Base-by-base conservation (phyloP, 1,140 invertebrate species). In the Diprion similis region DNA sequence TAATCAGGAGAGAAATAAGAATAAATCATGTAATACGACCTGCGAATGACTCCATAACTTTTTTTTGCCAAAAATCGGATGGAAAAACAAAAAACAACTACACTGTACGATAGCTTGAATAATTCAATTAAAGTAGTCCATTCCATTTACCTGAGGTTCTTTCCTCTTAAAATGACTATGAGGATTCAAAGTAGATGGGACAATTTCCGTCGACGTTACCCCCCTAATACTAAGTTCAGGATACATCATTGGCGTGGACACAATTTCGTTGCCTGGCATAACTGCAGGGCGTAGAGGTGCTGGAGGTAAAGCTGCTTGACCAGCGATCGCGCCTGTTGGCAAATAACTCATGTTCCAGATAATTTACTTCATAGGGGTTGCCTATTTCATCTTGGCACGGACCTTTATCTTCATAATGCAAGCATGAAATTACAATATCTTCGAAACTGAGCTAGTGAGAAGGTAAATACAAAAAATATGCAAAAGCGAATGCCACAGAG, bases 261-360 rank as follows among this genome's bases (percentile, higher is more conserved):
- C 87, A n/a, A 91, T 86, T 83, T 91, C 90, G 51, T 89, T 91
- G 8, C 90, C 90, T 45, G 90, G 89, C 74, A 89, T 82, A 47
- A 91, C 84, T 4, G 89, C 86, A 6, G 87, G 87, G 17, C 85
- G 86, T 74, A 86, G 85, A 73, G 83, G 79, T 10, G 84, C 77
- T 65, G 89, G 83, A 45, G 87, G 88, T 72, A 90, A 82, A 45
- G 89, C 86, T 15, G 83, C 82, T 79, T 83, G 83, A 48, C 75
- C 79, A 9, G 71, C 77, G 13, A 73, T 68, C 45, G 68, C 51
- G 73, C 76, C 79, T 80, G 66, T 66, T 67, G 19, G 24, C 13
- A 46, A 70, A 13, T 37, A 46, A 70, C 13, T 37, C 10, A 18
- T 15, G 13, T 59, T 59, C 11, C 51, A 15, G 0, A 59, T 59